Conservation (phyloP, 2,113 vertebrate species). For the Caranx ignobilis region DNA sequence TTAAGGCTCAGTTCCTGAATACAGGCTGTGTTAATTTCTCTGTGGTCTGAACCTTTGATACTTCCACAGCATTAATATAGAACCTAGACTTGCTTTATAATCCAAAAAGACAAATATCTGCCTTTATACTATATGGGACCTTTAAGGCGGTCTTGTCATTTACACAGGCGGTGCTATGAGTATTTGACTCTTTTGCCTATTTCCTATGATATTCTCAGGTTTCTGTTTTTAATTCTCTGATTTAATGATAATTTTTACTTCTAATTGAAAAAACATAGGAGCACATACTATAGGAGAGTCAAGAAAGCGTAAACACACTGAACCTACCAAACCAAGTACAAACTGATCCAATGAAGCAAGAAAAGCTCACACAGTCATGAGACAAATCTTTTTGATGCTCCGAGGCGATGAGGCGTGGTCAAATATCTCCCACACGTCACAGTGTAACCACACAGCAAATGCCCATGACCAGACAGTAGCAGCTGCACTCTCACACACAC, state of each 20-base stretch:
- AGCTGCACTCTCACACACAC: constrained; percentile 45
- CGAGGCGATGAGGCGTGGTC: constrained; percentile 51
- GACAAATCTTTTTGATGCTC: constrained; percentile 63
- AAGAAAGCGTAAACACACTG: not conserved
- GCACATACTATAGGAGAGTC: not conserved
- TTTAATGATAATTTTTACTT: not conserved
- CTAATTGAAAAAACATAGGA: not conserved
- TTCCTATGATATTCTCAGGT: not conserved
- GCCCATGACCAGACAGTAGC: constrained; percentile 60
- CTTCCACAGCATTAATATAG: too few species aligned
- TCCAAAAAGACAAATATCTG: too few species aligned
- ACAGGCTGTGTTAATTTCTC: too few species aligned
- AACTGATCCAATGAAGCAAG: constrained; percentile 20
- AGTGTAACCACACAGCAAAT: constrained; percentile 66
- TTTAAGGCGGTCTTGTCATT: not conserved
- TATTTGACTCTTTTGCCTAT: not conserved
- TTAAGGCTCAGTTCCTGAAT: too few species aligned
- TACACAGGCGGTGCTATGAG: not conserved
- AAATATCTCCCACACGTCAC: constrained; percentile 61
- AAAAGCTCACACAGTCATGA: constrained; percentile 71
- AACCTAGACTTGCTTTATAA: too few species aligned
- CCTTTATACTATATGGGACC: too few species aligned
- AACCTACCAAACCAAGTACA: not conserved
- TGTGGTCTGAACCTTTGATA: too few species aligned
- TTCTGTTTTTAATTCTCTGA: not conserved